Percentiles rank a stretch among this genome's conserved stretches.
These are phyloP conservation scores for Zaprionus davidi DNA, from an alignment of 1,140 invertebrate genomes.

Conservation along the genomic window DNA sequence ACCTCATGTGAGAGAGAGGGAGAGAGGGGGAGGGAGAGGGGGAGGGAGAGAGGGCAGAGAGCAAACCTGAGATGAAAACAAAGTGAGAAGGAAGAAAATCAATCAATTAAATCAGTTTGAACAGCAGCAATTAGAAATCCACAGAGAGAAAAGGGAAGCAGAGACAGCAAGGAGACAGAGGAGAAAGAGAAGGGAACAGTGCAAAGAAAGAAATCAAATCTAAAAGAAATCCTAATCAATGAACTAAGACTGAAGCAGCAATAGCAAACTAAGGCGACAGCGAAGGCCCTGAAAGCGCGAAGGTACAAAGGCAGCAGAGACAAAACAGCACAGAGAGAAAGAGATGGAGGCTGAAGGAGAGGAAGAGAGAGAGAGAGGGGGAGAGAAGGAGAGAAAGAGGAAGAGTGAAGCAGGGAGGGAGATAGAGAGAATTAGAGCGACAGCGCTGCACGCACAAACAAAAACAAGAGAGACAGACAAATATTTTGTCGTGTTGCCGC, in stretches of 20 bases:
- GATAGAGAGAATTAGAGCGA: not conserved
- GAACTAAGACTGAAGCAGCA: not conserved
- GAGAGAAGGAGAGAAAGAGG: too few species aligned
- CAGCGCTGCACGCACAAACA: not conserved
- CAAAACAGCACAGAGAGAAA: not conserved
- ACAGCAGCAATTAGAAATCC: not conserved
- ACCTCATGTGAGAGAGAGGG: not conserved
- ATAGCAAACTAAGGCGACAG: not conserved
- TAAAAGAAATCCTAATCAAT: conserved; percentile 2
- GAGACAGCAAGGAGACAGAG: not conserved
- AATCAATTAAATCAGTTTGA: not conserved
- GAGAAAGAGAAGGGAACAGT: not conserved
- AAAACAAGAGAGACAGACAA: conserved; percentile 25
- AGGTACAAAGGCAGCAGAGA: not conserved
- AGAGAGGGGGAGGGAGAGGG: not conserved
- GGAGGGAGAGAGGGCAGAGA: not conserved
- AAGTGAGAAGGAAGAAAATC: not conserved
- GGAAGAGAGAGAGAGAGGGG: too few species aligned
- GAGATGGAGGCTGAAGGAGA: not conserved
- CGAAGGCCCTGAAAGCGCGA: not conserved
- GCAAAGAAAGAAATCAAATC: conserved; percentile 7
- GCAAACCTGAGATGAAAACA: not conserved
- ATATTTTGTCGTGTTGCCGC: conserved; percentile 31
- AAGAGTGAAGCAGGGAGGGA: not conserved
- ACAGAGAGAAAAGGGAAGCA: not conserved